A percentile compares a stretch with the other conserved stretches of the same genome.
Conservation (phyloP, 2,888 invertebrate species). For the Trichogramma evanescens region DNA sequence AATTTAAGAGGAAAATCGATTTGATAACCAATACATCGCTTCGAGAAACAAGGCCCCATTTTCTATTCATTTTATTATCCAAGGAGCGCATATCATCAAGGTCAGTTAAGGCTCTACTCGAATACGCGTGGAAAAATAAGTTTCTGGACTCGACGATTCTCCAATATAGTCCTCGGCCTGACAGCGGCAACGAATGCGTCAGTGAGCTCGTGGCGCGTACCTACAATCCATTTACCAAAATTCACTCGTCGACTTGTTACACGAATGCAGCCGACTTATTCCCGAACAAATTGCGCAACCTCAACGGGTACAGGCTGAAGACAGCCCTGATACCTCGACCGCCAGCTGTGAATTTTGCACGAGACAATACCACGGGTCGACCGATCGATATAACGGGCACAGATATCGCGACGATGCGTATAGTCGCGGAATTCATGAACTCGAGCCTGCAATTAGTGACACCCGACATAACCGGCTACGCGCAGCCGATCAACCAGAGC, state of each 20-base stretch:
- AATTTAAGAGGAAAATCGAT: too few species aligned
- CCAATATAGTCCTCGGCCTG: not conserved
- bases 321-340: slow-evolving; percentile 3
- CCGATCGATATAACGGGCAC: slow-evolving; percentile 5
- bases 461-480: not conserved
- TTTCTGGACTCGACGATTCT: slow-evolving; percentile 11
- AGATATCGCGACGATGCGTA: not conserved
- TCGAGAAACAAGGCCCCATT: too few species aligned
- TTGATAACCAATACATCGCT: too few species aligned
- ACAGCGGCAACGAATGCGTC: not conserved
- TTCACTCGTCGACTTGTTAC: not conserved
- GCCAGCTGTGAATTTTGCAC: not conserved
- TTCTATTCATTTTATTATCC: too few species aligned
- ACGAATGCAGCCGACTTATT: not conserved
- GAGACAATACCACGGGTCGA: not conserved
- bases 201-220: not conserved
- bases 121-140: slow-evolving; percentile 7
- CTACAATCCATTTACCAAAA: slow-evolving; percentile 12
- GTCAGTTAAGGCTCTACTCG: not conserved
- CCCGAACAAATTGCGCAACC: slow-evolving; percentile 10
- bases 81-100: not conserved
- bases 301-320: slow-evolving; percentile 1
- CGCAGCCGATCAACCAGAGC: not conserved
- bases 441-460: slow-evolving; percentile 1
- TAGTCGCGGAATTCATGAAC: slow-evolving; percentile 2